Base-by-base conservation (phyloP, 2,113 vertebrate species). In the Calyptomena viridis region DNA sequence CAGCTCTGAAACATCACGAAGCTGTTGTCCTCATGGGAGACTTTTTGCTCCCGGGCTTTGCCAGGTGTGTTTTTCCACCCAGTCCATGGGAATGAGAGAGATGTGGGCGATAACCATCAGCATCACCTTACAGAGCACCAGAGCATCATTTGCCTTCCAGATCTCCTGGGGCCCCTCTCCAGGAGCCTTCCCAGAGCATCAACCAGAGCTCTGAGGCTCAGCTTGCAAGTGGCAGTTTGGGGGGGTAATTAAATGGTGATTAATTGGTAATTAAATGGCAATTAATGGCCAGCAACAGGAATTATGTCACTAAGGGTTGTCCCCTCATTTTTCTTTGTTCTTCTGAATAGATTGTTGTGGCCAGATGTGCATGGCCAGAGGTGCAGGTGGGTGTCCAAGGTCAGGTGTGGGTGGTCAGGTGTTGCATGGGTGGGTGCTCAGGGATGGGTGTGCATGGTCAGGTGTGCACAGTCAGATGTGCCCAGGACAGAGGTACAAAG, bases 381-480 rank as follows among this genome's bases (percentile, higher is more conserved):
- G 40, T 31, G 50, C 30, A 15, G 0, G 7, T 47, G 16, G 2
- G 10, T 44, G 40, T 18, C 5, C 17, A 18, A 1, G 3, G 25
- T 4, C 5, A 2, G 33, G 8, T 40, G 31, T 11, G 53, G 6
- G 12, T 0, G 9, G 15, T 2, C 6, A 4, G 35, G 3, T 23
- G 42, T 15, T 31, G 15, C 3, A 0, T 0, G 13, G 12, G 8
- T 14, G 9, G 1, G 9, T 37, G 35, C 13, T 3, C 17, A 21
- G 0, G 2, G 30, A 3, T 4, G 2, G n/a, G 8, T 35, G 31
- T 11, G 60, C n/a, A n/a, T 0, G 9, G 6, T 6, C 1, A 4
- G 30, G 22, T 52, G 33, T 22, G 20, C 1, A 0, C 0, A 9
- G 11, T 5, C 6, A 22, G 24, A 21, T 15, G 46, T 37, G 28